These are phyloP conservation scores for Macroglossus sobrinus DNA, from an alignment of 2,113 vertebrate species.

Conservation along the genomic window DNA sequence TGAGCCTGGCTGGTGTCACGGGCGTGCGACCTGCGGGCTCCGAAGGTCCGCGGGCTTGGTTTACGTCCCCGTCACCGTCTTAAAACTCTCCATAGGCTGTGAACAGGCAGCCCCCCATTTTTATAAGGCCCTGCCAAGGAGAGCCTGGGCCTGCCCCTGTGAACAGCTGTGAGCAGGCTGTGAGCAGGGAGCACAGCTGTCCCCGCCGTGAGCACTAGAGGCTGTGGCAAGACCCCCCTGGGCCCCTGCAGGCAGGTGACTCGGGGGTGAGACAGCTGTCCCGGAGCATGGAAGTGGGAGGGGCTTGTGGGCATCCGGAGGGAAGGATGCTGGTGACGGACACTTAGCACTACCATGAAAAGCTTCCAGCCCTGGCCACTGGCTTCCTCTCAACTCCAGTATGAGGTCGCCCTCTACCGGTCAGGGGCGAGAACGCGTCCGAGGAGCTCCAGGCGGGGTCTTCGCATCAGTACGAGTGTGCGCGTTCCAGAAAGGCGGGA, in stretches of 20 bases:
- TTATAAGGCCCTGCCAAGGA: neutral
- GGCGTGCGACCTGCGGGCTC: neutral
- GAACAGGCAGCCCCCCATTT: neutral
- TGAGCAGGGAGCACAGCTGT: neutral
- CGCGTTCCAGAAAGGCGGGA: neutral
- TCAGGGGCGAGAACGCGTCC: neutral
- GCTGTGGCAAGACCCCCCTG: neutral
- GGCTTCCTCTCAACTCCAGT: neutral
- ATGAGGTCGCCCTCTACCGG: constrained; percentile 37
- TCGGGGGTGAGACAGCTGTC: neutral
- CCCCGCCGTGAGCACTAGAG: neutral
- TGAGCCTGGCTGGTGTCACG: neutral
- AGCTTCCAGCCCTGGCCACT: neutral
- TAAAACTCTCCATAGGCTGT: neutral
- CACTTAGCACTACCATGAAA: neutral
- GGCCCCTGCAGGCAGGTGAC: neutral
- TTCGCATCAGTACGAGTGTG: neutral
- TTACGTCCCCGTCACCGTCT: neutral
- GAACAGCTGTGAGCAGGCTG: neutral
- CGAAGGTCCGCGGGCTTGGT: neutral
- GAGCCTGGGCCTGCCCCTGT: neutral
- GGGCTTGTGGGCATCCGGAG: neutral
- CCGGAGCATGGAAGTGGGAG: too few relatives aligned
- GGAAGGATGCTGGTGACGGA: neutral
- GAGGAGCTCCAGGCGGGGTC: neutral